Evolutionary conservation across 2,888 invertebrate species (phyloP).

Genomic region (Melinopterus prodromus): DNA sequence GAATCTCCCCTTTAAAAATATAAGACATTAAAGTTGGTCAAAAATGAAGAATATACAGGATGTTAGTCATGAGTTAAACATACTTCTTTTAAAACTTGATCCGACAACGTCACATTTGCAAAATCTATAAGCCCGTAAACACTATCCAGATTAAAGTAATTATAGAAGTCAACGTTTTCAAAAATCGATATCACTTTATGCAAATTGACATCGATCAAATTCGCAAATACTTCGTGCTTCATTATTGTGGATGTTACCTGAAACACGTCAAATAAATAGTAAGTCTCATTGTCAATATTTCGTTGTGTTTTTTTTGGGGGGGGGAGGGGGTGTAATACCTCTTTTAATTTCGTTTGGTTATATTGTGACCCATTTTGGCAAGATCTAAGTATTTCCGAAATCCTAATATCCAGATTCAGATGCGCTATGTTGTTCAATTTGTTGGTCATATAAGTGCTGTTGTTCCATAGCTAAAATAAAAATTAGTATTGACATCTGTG

Average conservation of each 20-base stretch:
- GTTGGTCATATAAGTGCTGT: constrained; percentile 44
- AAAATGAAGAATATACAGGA: too few relatives aligned
- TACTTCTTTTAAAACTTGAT: background rate
- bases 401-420: background rate
- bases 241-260: background rate
- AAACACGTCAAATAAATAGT: background rate
- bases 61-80: background rate
- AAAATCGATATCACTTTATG: background rate
- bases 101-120: background rate
- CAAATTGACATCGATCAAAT: background rate
- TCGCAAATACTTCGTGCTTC: background rate
- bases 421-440: constrained; percentile 23
- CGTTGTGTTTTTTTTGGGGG: too few relatives aligned
- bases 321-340: too few relatives aligned
- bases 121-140: background rate
- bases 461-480: constrained; percentile 43
- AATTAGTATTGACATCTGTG: too few relatives aligned
- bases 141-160: background rate
- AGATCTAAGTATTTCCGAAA: background rate
- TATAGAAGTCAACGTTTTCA: background rate
- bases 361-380: background rate
- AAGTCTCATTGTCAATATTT: too few relatives aligned
- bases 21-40: too few relatives aligned
- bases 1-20: too few relatives aligned
- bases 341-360: background rate